Evolutionary conservation across 2,797 vertebrate species (phyloP).

Genomic region (Mormyrops attenuatus): DNA sequence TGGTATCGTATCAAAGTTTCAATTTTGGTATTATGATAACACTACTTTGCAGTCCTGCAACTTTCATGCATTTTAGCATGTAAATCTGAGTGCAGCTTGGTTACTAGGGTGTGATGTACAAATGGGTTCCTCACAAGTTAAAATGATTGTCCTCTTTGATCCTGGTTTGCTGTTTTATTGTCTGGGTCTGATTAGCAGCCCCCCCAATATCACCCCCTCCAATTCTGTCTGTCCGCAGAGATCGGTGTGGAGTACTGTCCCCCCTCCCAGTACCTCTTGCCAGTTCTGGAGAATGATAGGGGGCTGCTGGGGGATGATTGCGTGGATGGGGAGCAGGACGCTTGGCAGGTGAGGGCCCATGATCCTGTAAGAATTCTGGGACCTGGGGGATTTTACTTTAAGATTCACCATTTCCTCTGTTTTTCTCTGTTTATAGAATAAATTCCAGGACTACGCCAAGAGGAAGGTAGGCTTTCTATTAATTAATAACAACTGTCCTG

Average conservation of each 20-base stretch:
- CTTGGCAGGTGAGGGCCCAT: conserved; percentile 73
- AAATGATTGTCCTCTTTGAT: background rate
- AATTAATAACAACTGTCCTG: background rate
- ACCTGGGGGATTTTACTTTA: background rate
- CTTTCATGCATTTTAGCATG: background rate
- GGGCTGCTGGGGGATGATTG: conserved; percentile 39
- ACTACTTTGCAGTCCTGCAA: background rate
- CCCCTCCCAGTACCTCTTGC: conserved; percentile 78
- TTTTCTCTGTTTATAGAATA: conserved; percentile 66
- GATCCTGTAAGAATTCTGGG: background rate
- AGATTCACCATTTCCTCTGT: background rate
- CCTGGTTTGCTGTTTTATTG: background rate
- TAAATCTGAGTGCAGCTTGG: background rate
- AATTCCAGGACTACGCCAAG: conserved; percentile 87
- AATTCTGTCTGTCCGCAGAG: conserved; percentile 55
- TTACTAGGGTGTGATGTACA: background rate
- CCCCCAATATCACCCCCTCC: background rate
- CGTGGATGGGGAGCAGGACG: conserved; percentile 55
- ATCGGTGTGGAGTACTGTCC: conserved; percentile 78
- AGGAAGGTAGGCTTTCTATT: conserved; percentile 71
- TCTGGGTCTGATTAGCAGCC: background rate
- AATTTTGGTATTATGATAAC: background rate
- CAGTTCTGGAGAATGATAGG: conserved; percentile 67
- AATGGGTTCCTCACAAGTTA: background rate
- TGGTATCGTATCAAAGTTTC: background rate